Evolutionary conservation across 2,113 vertebrate genomes (phyloP).

Genomic region (Anolis sagrei): DNA sequence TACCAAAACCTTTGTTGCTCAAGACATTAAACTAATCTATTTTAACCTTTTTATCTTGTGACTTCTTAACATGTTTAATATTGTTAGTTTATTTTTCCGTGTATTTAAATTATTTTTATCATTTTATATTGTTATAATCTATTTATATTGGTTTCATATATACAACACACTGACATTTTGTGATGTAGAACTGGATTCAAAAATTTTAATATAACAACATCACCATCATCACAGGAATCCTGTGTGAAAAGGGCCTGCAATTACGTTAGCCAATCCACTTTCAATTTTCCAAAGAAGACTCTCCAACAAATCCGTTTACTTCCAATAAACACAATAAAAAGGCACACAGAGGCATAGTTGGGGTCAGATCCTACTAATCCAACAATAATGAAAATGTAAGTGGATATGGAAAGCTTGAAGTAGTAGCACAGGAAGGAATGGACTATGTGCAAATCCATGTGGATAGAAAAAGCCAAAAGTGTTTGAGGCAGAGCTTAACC

Average conservation of each 20-base stretch:
- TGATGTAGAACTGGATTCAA: too few species aligned
- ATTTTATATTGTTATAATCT: too few species aligned
- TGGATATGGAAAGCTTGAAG: not conserved
- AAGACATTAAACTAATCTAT: too few species aligned
- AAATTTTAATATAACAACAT: too few species aligned
- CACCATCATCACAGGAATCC: not conserved
- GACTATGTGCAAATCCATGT: not conserved
- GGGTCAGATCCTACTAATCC: conserved; percentile 8
- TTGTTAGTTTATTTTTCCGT: too few species aligned
- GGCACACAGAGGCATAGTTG: not conserved
- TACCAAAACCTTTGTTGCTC: too few species aligned
- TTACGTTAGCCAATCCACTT: not conserved
- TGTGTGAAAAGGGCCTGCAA: not conserved
- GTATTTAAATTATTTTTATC: too few species aligned
- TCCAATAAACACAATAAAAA: conserved; percentile 10
- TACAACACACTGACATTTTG: too few species aligned
- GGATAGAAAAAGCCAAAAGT: conserved; percentile 6
- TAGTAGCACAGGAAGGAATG: not conserved
- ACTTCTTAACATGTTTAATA: too few species aligned
- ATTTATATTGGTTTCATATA: too few species aligned
- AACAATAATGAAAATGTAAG: conserved; percentile 15
- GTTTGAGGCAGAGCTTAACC: conserved; percentile 64
- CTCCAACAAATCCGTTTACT: not conserved
- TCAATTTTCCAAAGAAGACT: not conserved
- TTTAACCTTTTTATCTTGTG: too few species aligned